Conservation (phyloP, 1,140 invertebrate species). For the Oreohelix idahoensis region DNA sequence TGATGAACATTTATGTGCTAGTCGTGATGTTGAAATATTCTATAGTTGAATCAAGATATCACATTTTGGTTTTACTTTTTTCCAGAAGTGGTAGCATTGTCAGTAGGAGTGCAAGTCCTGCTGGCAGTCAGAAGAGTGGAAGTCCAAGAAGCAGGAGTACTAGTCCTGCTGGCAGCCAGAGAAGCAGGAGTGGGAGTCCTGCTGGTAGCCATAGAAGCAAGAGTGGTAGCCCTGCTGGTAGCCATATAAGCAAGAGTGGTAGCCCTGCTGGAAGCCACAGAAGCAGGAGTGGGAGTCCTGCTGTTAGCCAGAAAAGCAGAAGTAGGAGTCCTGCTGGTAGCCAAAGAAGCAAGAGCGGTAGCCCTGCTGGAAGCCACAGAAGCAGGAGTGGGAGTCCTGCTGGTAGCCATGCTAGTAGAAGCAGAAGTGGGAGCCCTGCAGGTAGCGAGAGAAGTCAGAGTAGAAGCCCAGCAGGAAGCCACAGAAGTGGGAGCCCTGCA, state of each 20-base stretch:
- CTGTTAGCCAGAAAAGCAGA: slow-evolving; percentile 3
- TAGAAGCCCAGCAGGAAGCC: slow-evolving; percentile 22
- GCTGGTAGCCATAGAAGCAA: slow-evolving; percentile 19
- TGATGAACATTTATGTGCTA: too few relatives aligned
- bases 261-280: slow-evolving; percentile 21
- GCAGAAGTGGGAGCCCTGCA: slow-evolving; percentile 21
- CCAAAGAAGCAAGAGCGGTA: slow-evolving; percentile 14
- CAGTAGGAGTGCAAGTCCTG: slow-evolving; percentile 14
- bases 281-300: slow-evolving; percentile 36
- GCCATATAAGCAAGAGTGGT: slow-evolving; percentile 13
- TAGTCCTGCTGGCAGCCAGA: slow-evolving; percentile 34
- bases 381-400: slow-evolving; percentile 43
- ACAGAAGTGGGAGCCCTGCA: slow-evolving; percentile 42
- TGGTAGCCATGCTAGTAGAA: slow-evolving; percentile 22
- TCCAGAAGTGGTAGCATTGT: slow-evolving; percentile 23
- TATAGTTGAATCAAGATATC: too few relatives aligned
- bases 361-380: slow-evolving; percentile 34
- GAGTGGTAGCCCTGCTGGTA: slow-evolving; percentile 37
- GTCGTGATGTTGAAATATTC: too few relatives aligned
- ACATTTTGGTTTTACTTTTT: too few relatives aligned
- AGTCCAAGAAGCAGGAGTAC: slow-evolving; percentile 14
- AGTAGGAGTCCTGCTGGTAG: slow-evolving; percentile 19
- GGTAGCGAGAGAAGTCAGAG: slow-evolving; percentile 27
- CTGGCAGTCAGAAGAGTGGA: slow-evolving; percentile 27
- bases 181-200: slow-evolving; percentile 41